Base-by-base conservation (phyloP, 2,888 invertebrate genomes). In the Anoncus sp. region DNA sequence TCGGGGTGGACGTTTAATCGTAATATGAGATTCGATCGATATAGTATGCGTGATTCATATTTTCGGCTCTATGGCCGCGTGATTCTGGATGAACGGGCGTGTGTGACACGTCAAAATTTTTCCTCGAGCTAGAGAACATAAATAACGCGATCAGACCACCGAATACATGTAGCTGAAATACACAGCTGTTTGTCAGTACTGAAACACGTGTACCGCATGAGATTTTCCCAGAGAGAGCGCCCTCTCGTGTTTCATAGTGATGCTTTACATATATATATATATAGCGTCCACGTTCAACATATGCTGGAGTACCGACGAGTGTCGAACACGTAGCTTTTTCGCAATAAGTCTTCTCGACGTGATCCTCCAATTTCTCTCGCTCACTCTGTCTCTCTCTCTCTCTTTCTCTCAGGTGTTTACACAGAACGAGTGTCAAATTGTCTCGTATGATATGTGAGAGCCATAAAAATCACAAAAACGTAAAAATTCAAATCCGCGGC, bases 141-240 rank as follows among this genome's bases (percentile, higher is more conserved):
- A 77, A 77, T 73, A 73, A 59, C 69, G 69, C 35, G 69, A 73
- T 73, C 27, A 67, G 43, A 59, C 53, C 20, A 6, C 35, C 71
- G 59, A 51, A 60, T 59, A 24, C n/a, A n/a, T 10, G 38, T 47
- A 71, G 60, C 75, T 74, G 76, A 75, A 77, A 71, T 71, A 65
- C 80, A 75, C 67, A 67, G 75, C 43, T 72, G 77, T 80, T 80
- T 77, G 71, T 80, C 80, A 77, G 75, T 51, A 49, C 18, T 63
- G 57, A 66, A 75, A 80, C 75, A 78, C 80, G 80, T 73, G 80
- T 78, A 31, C 43, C 22, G 66, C 73, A 62, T 57, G 53, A 63
- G 60, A 49, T 74, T 80, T 63, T 62, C 45, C 31, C 69, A 7
- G 20, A 49, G 45, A 71, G 35, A 45, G 20, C 31, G 24, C 63